Percentiles rank a stretch among this genome's conserved stretches.
phyloP scores from a whole-genome alignment of 2,113 vertebrate genomes.

The Hystrix brachyura region DNA sequence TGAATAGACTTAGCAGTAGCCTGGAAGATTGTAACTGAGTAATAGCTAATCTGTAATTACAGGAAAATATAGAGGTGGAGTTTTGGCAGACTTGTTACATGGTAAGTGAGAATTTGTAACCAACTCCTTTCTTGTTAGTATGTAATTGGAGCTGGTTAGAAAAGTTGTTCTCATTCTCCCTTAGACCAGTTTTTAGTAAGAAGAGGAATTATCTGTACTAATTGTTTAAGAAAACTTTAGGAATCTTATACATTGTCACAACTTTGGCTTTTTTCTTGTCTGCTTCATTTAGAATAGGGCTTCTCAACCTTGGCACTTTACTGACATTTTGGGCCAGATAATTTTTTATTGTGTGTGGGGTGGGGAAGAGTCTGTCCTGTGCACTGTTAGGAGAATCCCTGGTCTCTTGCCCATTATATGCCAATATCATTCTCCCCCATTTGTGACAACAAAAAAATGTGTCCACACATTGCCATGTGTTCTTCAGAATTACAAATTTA shows the following conservation, averaged over 20 bases:
- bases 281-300: constrained; percentile 2
- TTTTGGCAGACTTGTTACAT: constrained; percentile 39
- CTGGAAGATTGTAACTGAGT: constrained; percentile 33
- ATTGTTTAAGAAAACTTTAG: constrained; percentile 10
- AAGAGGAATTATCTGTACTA: not conserved
- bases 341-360: not conserved
- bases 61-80: not conserved
- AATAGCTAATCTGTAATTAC: not conserved
- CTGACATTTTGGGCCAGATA: not conserved
- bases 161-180: constrained; percentile 36
- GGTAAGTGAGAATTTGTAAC: constrained; percentile 67
- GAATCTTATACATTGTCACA: not conserved
- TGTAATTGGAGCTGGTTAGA: constrained; percentile 51
- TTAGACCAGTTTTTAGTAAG: constrained; percentile 1
- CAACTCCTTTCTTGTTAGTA: constrained; percentile 52
- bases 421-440: not conserved
- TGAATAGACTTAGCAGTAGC: not conserved
- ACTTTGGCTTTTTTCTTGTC: not conserved
- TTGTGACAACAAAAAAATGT: not conserved
- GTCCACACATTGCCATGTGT: not conserved
- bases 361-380: not conserved
- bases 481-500: not conserved
- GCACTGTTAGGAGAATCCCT: not conserved
- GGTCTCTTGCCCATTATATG: not conserved
- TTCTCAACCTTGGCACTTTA: not conserved